Base-by-base conservation (phyloP, 2,888 invertebrate species). In the Schizotus pectinicornis region DNA sequence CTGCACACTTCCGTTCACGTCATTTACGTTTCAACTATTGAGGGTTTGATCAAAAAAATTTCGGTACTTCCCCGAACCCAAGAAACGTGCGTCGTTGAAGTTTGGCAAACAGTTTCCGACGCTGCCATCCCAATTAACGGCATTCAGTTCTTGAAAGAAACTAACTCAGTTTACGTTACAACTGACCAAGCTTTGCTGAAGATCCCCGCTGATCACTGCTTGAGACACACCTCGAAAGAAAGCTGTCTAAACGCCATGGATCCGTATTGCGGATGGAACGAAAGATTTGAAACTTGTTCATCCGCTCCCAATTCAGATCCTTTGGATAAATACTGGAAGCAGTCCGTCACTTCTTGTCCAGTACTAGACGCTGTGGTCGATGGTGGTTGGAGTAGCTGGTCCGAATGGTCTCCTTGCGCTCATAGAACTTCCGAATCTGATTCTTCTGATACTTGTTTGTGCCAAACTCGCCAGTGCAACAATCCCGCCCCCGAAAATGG, bases 261-360 rank as follows among this genome's bases (percentile, higher is more conserved):
- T 80, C 96, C 96, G 0, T 95, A 96, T 76, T 97, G 97, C 77
- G 96, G 95, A 0, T 97, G 96, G 96, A 89, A 95, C 79, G 89
- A 90, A 64, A 82, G 87, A 3, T 80, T 86, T 8, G 88, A 91
- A 65, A 80, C 82, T 12, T 96, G 96, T 73, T 87, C 89, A 0
- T 81, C 86, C 0, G 87, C 91, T 0, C 90, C 91, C 0, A 81
- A 83, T 64, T 83, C 83, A 36, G 84, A 88, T 70, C 84, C 86
- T 7, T 76, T 85, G 41, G 84, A 83, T 1, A 82, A 85, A 6
- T 86, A 87, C 71, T 94, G 95, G 88, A 81, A 85, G 38, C 95
- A 95, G 77, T 81, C 84, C 14, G 86, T 90, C 0, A 84, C 83
- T 0, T 80, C 82, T 8, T 95, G 94, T 70, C 91, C 92, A 0